These are phyloP conservation scores for Pyrocephalus nanus DNA, from an alignment of 2,797 vertebrate species.

Conservation along the genomic window DNA sequence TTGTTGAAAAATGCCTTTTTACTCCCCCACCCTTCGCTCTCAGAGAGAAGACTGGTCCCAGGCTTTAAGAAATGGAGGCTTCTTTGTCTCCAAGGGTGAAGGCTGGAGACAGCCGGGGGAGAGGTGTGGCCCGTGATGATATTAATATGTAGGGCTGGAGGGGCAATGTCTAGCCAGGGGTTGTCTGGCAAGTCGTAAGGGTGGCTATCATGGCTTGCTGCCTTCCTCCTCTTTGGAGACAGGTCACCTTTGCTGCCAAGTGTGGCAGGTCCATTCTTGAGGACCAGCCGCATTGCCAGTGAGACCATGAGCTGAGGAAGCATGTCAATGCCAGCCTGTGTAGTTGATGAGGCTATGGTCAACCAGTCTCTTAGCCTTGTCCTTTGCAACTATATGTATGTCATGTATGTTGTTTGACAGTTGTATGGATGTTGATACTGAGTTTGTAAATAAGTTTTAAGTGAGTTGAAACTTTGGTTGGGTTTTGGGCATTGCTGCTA, in stretches of 20 bases:
- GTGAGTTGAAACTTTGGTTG: neutral
- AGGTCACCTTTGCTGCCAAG: neutral
- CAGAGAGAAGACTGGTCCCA: neutral
- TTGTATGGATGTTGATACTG: neutral
- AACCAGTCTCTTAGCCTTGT: neutral
- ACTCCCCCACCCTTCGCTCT: fast-evolving
- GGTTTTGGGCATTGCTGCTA: fast-evolving
- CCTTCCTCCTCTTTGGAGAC: neutral
- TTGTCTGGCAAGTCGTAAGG: neutral
- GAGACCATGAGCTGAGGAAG: neutral
- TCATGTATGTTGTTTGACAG: fast-evolving
- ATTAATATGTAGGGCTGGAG: conserved; percentile 4
- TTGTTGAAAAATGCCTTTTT: neutral
- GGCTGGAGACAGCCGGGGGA: neutral
- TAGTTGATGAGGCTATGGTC: fast-evolving
- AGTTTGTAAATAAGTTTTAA: neutral
- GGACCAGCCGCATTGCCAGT: fast-evolving
- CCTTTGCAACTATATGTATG: neutral
- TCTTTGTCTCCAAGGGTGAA: neutral
- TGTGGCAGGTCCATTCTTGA: fast-evolving
- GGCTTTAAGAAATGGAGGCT: neutral
- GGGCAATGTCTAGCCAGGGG: neutral
- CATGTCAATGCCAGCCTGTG: fast-evolving
- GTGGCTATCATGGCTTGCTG: neutral
- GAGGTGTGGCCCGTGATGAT: neutral